A percentile compares a stretch with the other conserved stretches of the same genome.
Evolutionary conservation across 1,140 invertebrate genomes (phyloP).

Genomic region (Goniozus legneri): DNA sequence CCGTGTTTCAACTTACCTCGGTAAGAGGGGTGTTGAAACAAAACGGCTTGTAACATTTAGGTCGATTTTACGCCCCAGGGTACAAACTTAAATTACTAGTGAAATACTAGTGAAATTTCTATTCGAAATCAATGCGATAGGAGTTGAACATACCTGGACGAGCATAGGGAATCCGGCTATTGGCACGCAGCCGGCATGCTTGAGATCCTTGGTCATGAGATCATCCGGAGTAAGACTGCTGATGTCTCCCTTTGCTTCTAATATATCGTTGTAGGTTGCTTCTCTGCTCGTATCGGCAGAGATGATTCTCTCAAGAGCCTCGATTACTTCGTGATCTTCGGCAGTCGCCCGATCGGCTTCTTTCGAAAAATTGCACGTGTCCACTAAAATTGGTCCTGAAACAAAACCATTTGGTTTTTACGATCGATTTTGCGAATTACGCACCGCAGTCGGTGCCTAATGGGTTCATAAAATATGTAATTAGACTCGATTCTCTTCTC

Average conservation of each 20-base stretch:
- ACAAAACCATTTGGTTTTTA: conserved; percentile 1
- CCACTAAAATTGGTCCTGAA: conserved; percentile 70
- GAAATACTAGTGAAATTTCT: too few relatives aligned
- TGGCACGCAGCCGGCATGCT: conserved; percentile 58
- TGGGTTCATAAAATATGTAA: conserved; percentile 8
- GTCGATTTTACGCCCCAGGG: too few relatives aligned
- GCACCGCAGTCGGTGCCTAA: neutral
- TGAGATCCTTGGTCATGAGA: conserved; percentile 64
- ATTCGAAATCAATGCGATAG: conserved; percentile 3
- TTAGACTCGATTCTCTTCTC: too few relatives aligned
- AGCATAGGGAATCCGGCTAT: conserved; percentile 60
- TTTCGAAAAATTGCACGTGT: conserved; percentile 67
- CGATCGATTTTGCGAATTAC: neutral
- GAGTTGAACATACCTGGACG: conserved; percentile 43
- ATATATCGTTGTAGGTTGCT: conserved; percentile 52
- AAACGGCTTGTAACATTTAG: too few relatives aligned
- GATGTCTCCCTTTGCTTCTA: conserved; percentile 60
- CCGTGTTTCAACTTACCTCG: too few relatives aligned
- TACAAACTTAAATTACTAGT: too few relatives aligned
- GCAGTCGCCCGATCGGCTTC: conserved; percentile 61
- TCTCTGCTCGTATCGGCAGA: conserved; percentile 25
- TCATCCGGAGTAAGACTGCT: conserved; percentile 55
- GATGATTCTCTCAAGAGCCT: conserved; percentile 47
- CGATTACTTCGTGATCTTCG: conserved; percentile 58
- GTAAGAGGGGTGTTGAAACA: too few relatives aligned